Evolutionary conservation across 2,113 vertebrate genomes (phyloP).

Genomic region (Rostratula benghalensis): DNA sequence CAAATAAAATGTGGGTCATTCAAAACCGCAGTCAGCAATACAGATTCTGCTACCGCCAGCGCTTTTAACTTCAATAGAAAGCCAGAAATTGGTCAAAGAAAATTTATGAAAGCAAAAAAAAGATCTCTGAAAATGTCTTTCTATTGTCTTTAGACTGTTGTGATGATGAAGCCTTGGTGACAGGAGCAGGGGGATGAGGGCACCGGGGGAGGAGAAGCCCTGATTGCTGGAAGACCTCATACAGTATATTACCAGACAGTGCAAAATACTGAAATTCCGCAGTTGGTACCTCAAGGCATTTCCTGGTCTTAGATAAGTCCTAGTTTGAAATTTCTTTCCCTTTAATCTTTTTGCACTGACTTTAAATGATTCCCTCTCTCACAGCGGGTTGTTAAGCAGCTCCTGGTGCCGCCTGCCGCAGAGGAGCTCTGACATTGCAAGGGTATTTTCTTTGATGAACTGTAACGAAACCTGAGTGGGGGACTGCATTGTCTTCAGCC

Average conservation of each 20-base stretch:
- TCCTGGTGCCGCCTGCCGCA: neutral
- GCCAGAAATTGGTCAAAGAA: neutral
- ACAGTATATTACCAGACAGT: neutral
- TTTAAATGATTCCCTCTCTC: neutral
- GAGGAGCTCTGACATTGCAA: slow-evolving; percentile 36
- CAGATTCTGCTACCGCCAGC: neutral
- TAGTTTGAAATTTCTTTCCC: slow-evolving; percentile 6
- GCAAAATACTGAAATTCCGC: neutral
- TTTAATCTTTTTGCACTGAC: neutral
- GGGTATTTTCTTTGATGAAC: slow-evolving; percentile 16
- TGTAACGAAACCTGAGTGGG: neutral
- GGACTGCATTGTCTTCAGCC: slow-evolving; percentile 2
- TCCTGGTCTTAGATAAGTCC: slow-evolving; percentile 2
- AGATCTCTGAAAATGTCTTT: neutral
- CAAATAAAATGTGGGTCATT: neutral
- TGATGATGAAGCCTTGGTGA: neutral
- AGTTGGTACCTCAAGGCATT: slow-evolving; percentile 1
- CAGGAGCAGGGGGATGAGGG: neutral
- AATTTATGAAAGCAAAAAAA: neutral
- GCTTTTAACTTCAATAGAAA: neutral
- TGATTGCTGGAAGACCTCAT: neutral
- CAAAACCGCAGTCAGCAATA: neutral
- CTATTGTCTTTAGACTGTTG: neutral
- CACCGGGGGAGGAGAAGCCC: neutral
- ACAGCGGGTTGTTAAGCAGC: neutral